phyloP scores from a whole-genome alignment of 1,140 invertebrate genomes.

The Zophobas atratus region DNA sequence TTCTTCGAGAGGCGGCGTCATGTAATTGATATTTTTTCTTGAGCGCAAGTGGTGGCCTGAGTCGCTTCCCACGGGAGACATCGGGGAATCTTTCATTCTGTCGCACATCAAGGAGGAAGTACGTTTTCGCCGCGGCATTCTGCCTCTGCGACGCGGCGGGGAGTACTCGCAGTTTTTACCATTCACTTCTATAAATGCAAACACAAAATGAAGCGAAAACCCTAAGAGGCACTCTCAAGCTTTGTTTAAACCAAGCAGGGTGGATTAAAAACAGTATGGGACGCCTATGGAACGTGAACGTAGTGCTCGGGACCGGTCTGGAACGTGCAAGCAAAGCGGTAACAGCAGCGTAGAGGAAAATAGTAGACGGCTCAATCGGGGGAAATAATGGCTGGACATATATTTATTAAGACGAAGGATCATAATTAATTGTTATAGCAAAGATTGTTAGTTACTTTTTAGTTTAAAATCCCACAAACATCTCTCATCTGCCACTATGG shows the following conservation, averaged over 20 bases:
- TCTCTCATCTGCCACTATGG: no score
- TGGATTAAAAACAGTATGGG: no score
- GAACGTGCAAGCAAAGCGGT: no score
- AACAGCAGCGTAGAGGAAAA: no score
- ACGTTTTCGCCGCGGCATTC: conserved; percentile 61
- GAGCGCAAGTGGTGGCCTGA: conserved; percentile 59
- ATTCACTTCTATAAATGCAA: conserved; percentile 40
- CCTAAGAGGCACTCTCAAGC: background rate
- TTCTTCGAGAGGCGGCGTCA: conserved; percentile 60
- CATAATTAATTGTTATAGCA: no score
- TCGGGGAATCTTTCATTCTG: conserved; percentile 55
- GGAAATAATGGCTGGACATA: no score
- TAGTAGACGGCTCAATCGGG: no score
- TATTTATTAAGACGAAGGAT: no score
- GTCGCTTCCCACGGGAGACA: conserved; percentile 58
- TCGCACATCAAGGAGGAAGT: conserved; percentile 60
- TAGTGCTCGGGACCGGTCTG: no score
- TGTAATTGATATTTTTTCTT: conserved; percentile 62
- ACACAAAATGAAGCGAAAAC: conserved; percentile 3
- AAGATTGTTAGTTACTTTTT: no score
- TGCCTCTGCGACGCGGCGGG: conserved; percentile 44
- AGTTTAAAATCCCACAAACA: no score
- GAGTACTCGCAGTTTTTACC: conserved; percentile 50
- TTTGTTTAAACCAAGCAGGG: background rate
- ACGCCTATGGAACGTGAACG: no score